phyloP scores from a whole-genome alignment of 2,888 invertebrate genomes.

The Leistus spinibarbis region DNA sequence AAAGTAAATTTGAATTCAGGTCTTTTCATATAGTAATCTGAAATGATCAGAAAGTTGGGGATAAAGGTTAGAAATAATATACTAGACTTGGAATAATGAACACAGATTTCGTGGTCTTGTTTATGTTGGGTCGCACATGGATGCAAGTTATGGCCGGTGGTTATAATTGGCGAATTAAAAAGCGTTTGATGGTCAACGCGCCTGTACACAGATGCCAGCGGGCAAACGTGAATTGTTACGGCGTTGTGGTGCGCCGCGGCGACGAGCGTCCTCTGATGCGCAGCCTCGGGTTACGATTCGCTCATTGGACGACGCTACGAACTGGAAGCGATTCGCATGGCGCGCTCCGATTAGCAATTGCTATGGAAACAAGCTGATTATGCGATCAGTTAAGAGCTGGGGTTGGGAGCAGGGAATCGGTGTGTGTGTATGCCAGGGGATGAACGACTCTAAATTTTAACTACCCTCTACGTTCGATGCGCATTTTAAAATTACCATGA shows the following conservation, averaged over 20 bases:
- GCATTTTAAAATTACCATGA: conserved; percentile 55
- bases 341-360: conserved; percentile 64
- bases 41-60: too few species aligned
- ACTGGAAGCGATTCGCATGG: conserved; percentile 56
- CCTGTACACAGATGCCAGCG: not conserved
- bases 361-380: conserved; percentile 66
- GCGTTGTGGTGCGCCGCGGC: conserved; percentile 37
- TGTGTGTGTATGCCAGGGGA: conserved; percentile 51
- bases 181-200: conserved; percentile 14
- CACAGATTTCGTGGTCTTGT: not conserved
- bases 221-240: conserved; percentile 22
- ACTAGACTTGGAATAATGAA: not conserved
- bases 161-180: conserved; percentile 16
- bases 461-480: conserved; percentile 50
- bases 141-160: conserved; percentile 26
- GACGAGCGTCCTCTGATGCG: conserved; percentile 44
- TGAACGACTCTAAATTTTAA: conserved; percentile 60
- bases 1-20: too few species aligned
- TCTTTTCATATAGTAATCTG: too few species aligned
- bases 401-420: conserved; percentile 29
- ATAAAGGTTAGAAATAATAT: too few species aligned
- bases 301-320: conserved; percentile 54
- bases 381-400: conserved; percentile 57
- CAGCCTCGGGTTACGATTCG: conserved; percentile 46
- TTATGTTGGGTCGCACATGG: not conserved